A percentile compares a stretch with the other conserved stretches of the same genome.
Conservation (phyloP, 2,888 invertebrate species). For the Scaptomyza caliginosa region DNA sequence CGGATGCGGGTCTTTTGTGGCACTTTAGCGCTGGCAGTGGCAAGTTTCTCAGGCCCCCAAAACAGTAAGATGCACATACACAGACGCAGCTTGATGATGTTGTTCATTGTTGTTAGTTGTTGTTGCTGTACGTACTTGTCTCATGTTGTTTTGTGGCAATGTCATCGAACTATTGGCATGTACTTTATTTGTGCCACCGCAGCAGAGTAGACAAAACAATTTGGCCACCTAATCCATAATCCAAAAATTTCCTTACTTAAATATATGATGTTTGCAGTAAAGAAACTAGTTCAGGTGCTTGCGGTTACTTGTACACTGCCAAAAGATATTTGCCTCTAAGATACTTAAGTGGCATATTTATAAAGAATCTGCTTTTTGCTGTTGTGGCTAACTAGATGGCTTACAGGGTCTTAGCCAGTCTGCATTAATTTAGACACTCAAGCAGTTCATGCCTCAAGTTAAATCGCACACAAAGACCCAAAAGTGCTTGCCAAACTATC, state of each 20-base stretch:
- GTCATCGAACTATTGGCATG: conserved; percentile 70
- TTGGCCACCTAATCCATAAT: conserved; percentile 22
- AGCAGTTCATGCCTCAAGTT: conserved; percentile 12
- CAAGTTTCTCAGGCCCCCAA: conserved; percentile 57
- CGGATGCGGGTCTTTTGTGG: conserved; percentile 57
- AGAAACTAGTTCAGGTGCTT: conserved; percentile 45
- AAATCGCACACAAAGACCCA: conserved; percentile 34
- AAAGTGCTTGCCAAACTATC: conserved; percentile 53
- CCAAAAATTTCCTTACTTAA: conserved; percentile 12
- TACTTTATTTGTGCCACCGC: conserved; percentile 37
- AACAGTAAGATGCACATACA: conserved; percentile 2
- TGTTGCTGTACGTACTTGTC: conserved; percentile 31
- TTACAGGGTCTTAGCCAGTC: conserved; percentile 32
- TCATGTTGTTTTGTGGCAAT: conserved; percentile 51
- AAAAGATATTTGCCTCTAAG: conserved; percentile 45
- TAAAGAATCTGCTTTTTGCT: conserved; percentile 28
- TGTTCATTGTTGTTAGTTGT: conserved; percentile 34
- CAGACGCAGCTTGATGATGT: conserved; percentile 62
- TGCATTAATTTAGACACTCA: conserved; percentile 39
- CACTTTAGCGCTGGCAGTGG: conserved; percentile 52
- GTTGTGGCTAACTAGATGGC: conserved; percentile 28
- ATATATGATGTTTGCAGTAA: conserved; percentile 4
- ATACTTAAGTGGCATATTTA: conserved; percentile 52
- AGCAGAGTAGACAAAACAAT: conserved; percentile 17
- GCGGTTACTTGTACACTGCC: conserved; percentile 51